Evolutionary conservation across 2,797 vertebrate species (phyloP), one percentile per base, ranked within the genome.

Genomic region (Crax fasciolata): DNA sequence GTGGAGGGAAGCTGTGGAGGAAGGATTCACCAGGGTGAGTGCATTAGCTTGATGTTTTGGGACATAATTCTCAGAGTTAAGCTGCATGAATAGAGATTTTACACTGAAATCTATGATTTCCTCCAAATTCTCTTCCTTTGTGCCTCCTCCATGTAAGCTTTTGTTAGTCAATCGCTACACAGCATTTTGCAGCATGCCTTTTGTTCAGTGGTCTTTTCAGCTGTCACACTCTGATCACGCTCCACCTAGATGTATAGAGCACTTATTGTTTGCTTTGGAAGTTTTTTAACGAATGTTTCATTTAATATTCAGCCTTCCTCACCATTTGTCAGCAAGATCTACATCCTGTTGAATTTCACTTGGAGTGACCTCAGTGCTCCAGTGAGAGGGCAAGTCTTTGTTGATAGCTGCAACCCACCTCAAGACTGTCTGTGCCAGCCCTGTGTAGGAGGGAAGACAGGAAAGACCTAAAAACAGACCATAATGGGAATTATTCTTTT

Each of bases 201-300:
- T 94, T 95, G 88, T 91, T 38, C 68, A 25, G 41, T 32, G 74
- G 77, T 54, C 87, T 49, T 95, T 96, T 96, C 93, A 97, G 85
- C 67, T 94, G 89, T 91, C 82, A 51, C 73, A 59, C 52, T 91
- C 83, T 74, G 61, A 95, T 87, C 80, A 52, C 89, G 41, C 86
- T 84, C 77, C 86, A 28, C 44, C 13, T 49, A 63, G 67, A 94
- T 32, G 72, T 89, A 87, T 77, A 70, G 67, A 92, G 20, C 71
- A 77, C 71, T 94, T 95, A 54, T 54, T 87, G 74, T 87, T 62
- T 95, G 76, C 58, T 84, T 63, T 48, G 25, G 68, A 75, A 95
- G 20, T 35, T 89, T 95, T 87, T 81, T 4, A 91, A 87, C 58
- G 57, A 80, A 85, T 0, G 0, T 83, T 94, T 87, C 55, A 59